Percentiles rank a stretch among this genome's conserved stretches.
Conservation (phyloP, 2,797 vertebrate genomes). For the Gadopsis marmoratus region DNA sequence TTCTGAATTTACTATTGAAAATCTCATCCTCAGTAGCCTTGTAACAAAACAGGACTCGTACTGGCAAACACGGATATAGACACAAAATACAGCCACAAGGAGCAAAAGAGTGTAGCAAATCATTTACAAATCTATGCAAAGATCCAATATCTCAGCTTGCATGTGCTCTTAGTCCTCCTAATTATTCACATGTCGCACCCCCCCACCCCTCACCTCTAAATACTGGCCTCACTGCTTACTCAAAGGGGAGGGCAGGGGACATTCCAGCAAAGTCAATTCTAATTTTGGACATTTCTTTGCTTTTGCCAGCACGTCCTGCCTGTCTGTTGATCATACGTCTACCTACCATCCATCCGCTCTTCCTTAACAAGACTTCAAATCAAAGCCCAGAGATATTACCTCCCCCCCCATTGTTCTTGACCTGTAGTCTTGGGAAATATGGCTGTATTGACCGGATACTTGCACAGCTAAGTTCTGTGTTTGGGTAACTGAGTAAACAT, state of each 20-base stretch:
- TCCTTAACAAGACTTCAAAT: constrained; percentile 8
- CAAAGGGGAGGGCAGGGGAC: constrained; percentile 54
- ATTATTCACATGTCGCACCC: neutral
- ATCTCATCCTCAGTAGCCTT: neutral
- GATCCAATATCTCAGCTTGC: neutral
- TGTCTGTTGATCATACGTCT: constrained; percentile 4
- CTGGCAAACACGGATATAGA: neutral
- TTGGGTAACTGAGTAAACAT: constrained; percentile 6
- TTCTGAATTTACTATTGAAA: constrained; percentile 3
- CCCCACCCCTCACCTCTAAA: constrained; percentile 45
- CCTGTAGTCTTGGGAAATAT: constrained; percentile 28
- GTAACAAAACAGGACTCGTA: neutral
- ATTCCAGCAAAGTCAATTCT: constrained; percentile 73
- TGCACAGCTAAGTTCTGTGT: neutral
- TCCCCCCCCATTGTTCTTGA: constrained; percentile 8
- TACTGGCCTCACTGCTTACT: constrained; percentile 38
- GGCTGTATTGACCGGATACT: constrained; percentile 7
- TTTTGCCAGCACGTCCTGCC: constrained; percentile 48
- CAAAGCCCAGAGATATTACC: constrained; percentile 11
- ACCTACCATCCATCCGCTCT: neutral
- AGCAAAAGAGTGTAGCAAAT: neutral
- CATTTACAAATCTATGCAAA: neutral
- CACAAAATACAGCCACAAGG: neutral
- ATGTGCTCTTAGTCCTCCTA: constrained; percentile 9
- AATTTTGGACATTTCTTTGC: constrained; percentile 73